Base-by-base conservation (phyloP, 2,797 vertebrate genomes). In the Microhierax caerulescens region DNA sequence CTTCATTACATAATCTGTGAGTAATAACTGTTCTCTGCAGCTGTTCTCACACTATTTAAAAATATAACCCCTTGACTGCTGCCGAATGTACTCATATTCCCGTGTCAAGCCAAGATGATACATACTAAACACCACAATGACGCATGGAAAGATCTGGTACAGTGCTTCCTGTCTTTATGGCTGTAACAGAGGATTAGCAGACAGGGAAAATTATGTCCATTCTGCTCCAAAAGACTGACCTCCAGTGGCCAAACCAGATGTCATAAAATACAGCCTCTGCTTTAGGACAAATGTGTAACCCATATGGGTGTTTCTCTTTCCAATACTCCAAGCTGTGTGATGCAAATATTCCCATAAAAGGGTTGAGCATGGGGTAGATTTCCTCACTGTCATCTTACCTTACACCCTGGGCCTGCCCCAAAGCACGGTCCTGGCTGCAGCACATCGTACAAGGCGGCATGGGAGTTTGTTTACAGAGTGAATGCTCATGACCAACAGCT, bases 51-150 rank as follows among this genome's bases (percentile, higher is more conserved):
- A 78, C 50, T 65, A 27, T 51, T 79, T 37, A 81, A 84, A 94
- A 90, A 87, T 60, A 94, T 92, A 96, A 94, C 90, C 93, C 93
- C 80, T 97, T 86, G 85, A 93, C 90, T 97, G 83, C 92, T 95
- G 83, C 74, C 11, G 59, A 60, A n/a, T 37, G 43, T 69, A 56
- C 78, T 90, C 80, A 39, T 79, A 60, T 84, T 85, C 73, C 79
- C 65, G 75, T 5, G 41, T 90, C 79, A 87, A 90, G 90, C 85
- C 95, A 94, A 74, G 77, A 86, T 78, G 93, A 97, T 85, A 90
- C 63, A 93, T 19, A 74, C n/a, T 51, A 24, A 92, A 84, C 77
- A 96, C 77, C 92, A 57, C 90, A 95, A 25, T 96, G 97, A 97
- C 90, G 94, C 88, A 95, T 69, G 60, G 83, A 95, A 95, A 86